phyloP scores from a whole-genome alignment of 2,888 invertebrate species.

The Diarsia dahlii region DNA sequence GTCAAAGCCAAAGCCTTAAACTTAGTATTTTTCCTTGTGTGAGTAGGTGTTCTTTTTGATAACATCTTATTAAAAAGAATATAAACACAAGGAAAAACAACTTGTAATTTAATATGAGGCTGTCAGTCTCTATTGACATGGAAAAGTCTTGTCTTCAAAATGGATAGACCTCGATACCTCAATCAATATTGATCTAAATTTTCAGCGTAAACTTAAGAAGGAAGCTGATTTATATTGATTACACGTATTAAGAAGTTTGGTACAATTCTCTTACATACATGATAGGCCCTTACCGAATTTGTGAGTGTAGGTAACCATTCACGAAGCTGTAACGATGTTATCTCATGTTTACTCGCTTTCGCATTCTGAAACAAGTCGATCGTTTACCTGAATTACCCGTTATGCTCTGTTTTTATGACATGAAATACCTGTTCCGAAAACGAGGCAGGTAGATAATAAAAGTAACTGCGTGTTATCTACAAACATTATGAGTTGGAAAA shows the following conservation, averaged over 20 bases:
- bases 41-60: slow-evolving; percentile 11
- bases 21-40: slow-evolving; percentile 33
- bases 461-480: slow-evolving; percentile 62
- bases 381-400: slow-evolving; percentile 66
- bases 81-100: not conserved
- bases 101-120: not conserved
- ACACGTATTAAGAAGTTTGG: slow-evolving; percentile 52
- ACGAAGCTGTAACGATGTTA: slow-evolving; percentile 56
- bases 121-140: slow-evolving; percentile 28
- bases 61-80: no score
- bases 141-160: slow-evolving; percentile 26
- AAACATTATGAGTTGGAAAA: slow-evolving; percentile 59
- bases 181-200: slow-evolving; percentile 48
- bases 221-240: slow-evolving; percentile 55
- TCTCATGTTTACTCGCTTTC: slow-evolving; percentile 55
- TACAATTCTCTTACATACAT: slow-evolving; percentile 47
- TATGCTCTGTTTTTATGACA: slow-evolving; percentile 63
- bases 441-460: slow-evolving; percentile 58
- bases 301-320: slow-evolving; percentile 46
- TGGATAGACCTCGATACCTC: slow-evolving; percentile 9
- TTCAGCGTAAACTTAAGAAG: slow-evolving; percentile 31
- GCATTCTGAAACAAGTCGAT: slow-evolving; percentile 64
- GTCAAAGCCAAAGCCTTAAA: no score
- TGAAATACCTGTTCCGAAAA: slow-evolving; percentile 43
- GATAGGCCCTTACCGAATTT: slow-evolving; percentile 52